Conservation (phyloP, 2,113 vertebrate species). For the Silurus meridionalis region DNA sequence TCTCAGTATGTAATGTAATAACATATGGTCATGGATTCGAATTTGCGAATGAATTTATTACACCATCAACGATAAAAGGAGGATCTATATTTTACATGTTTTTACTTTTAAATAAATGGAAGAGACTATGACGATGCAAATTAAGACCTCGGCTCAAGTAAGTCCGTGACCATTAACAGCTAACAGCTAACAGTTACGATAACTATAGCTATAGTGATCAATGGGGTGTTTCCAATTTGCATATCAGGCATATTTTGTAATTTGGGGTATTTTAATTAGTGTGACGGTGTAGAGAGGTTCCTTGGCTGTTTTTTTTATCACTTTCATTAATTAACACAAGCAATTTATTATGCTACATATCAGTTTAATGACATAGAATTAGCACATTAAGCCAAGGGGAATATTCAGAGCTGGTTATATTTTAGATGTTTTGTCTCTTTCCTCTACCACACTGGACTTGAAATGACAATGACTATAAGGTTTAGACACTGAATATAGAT, state of each 20-base stretch:
- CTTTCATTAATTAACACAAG: not conserved
- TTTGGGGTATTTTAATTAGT: not conserved
- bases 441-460: not conserved
- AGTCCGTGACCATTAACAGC: not conserved
- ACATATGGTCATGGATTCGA: not conserved
- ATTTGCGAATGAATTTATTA: not conserved
- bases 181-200: not conserved
- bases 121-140: not conserved
- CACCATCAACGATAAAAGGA: not conserved
- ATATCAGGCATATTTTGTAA: not conserved
- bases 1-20: not conserved
- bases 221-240: not conserved
- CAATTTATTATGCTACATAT: not conserved
- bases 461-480: not conserved
- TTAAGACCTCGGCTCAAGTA: not conserved
- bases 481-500: slow-evolving; percentile 5
- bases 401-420: not conserved
- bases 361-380: not conserved
- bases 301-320: not conserved
- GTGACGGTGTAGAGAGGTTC: not conserved
- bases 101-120: not conserved
- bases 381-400: not conserved
- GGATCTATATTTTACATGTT: not conserved
- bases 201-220: not conserved
- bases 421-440: not conserved